phyloP scores from a whole-genome alignment of 2,797 vertebrate species.

The Sciurus vulgaris region DNA sequence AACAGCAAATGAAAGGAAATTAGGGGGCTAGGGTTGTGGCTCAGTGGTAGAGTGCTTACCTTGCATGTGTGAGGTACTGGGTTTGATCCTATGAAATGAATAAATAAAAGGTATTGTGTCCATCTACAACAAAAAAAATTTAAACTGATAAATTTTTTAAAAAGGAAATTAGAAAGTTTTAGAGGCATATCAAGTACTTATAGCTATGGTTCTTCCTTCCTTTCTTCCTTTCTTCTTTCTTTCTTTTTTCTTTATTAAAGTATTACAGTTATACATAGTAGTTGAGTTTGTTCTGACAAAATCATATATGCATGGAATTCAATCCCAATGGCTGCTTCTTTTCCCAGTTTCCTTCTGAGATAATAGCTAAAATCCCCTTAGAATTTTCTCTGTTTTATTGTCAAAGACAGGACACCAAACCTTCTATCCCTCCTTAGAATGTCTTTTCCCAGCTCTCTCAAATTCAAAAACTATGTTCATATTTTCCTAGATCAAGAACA shows the following conservation, averaged over 20 bases:
- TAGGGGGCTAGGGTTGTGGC: too few relatives aligned
- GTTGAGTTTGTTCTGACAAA: too few relatives aligned
- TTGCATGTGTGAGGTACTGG: too few relatives aligned
- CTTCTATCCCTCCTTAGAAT: neutral
- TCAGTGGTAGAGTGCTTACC: too few relatives aligned
- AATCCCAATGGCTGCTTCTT: neutral
- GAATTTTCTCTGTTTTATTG: neutral
- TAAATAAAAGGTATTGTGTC: too few relatives aligned
- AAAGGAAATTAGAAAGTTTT: neutral
- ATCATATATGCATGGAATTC: too few relatives aligned
- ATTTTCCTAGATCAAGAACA: neutral
- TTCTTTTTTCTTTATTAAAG: too few relatives aligned
- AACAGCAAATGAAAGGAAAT: neutral
- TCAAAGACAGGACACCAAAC: neutral
- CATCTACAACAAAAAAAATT: too few relatives aligned
- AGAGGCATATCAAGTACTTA: neutral
- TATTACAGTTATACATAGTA: too few relatives aligned
- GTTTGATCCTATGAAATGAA: too few relatives aligned
- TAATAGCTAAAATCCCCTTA: neutral
- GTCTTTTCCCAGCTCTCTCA: neutral
- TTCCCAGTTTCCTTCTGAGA: neutral
- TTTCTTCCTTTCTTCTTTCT: too few relatives aligned
- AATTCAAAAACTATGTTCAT: neutral
- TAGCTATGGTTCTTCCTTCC: neutral
- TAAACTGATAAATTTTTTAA: too few relatives aligned